phyloP scores from a whole-genome alignment of 2,797 vertebrate species.

The Poecilia wingei region DNA sequence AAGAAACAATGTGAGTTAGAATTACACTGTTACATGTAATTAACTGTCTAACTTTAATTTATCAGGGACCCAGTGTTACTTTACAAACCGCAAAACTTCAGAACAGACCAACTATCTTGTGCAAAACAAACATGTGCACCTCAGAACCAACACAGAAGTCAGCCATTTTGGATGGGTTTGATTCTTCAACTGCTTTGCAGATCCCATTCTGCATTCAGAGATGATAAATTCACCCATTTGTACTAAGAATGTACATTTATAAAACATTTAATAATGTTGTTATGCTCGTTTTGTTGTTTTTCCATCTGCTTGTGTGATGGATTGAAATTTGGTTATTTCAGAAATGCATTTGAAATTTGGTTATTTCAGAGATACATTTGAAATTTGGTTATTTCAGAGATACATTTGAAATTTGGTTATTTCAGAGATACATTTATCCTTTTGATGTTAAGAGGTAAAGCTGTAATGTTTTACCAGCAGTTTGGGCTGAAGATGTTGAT shows the following conservation, averaged over 20 bases:
- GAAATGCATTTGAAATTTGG: too few species aligned
- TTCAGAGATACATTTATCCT: too few species aligned
- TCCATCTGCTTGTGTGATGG: background rate
- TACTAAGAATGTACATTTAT: background rate
- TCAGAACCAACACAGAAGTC: background rate
- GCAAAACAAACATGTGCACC: background rate
- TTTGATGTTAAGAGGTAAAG: too few species aligned
- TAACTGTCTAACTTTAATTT: background rate
- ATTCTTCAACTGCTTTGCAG: background rate
- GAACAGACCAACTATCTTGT: background rate
- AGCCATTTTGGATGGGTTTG: background rate
- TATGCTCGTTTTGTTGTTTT: background rate
- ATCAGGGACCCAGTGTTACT: background rate
- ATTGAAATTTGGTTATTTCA: too few species aligned
- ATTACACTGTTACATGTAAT: background rate
- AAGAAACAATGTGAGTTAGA: background rate
- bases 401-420: too few species aligned
- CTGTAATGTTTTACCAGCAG: too few species aligned
- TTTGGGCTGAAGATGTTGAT: too few species aligned
- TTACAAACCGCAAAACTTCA: background rate
- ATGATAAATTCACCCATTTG: background rate
- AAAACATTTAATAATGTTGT: background rate
- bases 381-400: too few species aligned
- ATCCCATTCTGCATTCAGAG: background rate
- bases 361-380: too few species aligned